Base-by-base conservation (phyloP, 2,797 vertebrate species). In the Lates japonicus region DNA sequence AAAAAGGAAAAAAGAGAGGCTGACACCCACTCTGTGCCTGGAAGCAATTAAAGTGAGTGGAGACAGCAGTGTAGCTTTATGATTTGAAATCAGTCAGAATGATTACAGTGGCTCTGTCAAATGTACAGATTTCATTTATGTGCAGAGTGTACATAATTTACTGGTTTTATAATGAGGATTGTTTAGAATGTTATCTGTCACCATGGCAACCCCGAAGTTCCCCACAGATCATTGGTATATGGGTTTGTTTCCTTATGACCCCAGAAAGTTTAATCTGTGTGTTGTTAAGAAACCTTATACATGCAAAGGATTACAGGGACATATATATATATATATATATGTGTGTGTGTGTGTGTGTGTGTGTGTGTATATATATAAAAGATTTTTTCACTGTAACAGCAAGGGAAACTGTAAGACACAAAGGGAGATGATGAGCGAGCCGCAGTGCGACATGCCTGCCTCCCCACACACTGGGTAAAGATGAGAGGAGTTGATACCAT, bases 161-260 rank as follows among this genome's bases (percentile, higher is more conserved):
- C 59, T 0, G 42, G 57, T 29, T 87, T 77, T 63, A 70, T 83
- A 51, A 87, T 25, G 67, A 49, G 41, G 3, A 74, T 74, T 1
- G 12, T 83, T 73, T 68, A 77, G 71, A n/a, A n/a, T n/a, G n/a
- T n/a, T 48, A 78, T 85, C 59, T 63, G 74, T 92, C 78, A 62
- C 91, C 76, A 92, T 92, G 81, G 89, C 78, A 92, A 90, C 89
- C 14, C 60, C 6, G 66, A 69, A 73, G 64, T 58, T 70, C 33
- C 17, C 31, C 6, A 14, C 78, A 54, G 42, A 76, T 74, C n/a
- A 1, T 16, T 55, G 51, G 17, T 42, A 68, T 65, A 42, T 31
- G 70, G 74, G 66, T 80, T 13, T 6, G 62, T 70, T 80, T 83
- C 72, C 61, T 75, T 49, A 37, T 88, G 87, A 84, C 78, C 87